Conservation (phyloP, 1,140 invertebrate genomes). For the Homalodisca vitripennis region DNA sequence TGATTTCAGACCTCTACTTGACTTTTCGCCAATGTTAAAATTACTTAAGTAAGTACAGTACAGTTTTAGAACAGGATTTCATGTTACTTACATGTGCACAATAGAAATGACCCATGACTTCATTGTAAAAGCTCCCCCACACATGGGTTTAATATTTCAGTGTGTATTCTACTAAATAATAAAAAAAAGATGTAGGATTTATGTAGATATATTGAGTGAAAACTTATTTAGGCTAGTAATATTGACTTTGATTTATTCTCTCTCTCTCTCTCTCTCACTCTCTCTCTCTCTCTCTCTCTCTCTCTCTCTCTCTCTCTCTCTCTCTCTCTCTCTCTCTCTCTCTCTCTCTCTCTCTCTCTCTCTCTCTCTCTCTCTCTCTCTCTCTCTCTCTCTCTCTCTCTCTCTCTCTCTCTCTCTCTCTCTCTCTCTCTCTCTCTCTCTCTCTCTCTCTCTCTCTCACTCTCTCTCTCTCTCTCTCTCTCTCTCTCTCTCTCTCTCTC, state of each 20-base stretch:
- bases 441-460: background rate
- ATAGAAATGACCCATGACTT: too few species aligned
- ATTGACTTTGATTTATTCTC: background rate
- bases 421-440: background rate
- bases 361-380: background rate
- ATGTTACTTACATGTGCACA: too few species aligned
- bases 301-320: background rate
- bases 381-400: background rate
- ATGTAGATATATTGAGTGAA: too few species aligned
- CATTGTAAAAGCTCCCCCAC: too few species aligned
- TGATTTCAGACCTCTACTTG: too few species aligned
- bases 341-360: background rate
- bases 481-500: background rate
- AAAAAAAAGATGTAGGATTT: background rate
- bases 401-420: background rate
- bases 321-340: background rate
- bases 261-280: background rate
- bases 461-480: background rate
- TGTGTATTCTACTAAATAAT: background rate
- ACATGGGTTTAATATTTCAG: background rate
- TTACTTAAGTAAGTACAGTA: too few species aligned
- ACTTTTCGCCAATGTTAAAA: too few species aligned
- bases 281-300: background rate
- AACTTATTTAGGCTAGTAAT: background rate
- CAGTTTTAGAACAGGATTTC: too few species aligned